Conservation (phyloP, 2,113 vertebrate species). For the Coregonus clupeaformis region DNA sequence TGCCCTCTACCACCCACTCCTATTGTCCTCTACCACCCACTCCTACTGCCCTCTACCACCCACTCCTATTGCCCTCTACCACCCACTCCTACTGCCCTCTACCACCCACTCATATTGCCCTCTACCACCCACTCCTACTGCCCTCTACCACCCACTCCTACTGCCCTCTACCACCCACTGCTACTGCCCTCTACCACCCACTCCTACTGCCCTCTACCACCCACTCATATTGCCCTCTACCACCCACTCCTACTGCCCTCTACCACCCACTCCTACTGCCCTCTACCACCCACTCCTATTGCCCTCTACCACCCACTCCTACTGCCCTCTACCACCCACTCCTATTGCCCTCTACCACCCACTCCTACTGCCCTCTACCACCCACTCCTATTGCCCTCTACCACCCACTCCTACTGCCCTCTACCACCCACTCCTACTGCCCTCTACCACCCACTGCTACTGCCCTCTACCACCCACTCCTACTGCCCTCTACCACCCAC, state of each 20-base stretch:
- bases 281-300: slow-evolving; percentile 29
- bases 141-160: slow-evolving; percentile 32
- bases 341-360: slow-evolving; percentile 31
- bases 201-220: slow-evolving; percentile 30
- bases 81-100: slow-evolving; percentile 28
- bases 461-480: no score
- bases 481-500: slow-evolving; percentile 28
- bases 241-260: slow-evolving; percentile 27
- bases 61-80: slow-evolving; percentile 29
- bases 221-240: no score
- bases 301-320: slow-evolving; percentile 31
- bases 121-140: slow-evolving; percentile 25
- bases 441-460: slow-evolving; percentile 31
- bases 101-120: no score
- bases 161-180: slow-evolving; percentile 30
- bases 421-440: slow-evolving; percentile 31
- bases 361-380: slow-evolving; percentile 31
- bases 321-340: slow-evolving; percentile 28
- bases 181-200: no score
- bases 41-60: slow-evolving; percentile 31
- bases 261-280: slow-evolving; percentile 30
- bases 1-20: slow-evolving; percentile 32
- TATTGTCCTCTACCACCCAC: no score
- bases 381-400: slow-evolving; percentile 28
- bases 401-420: slow-evolving; percentile 28